Evolutionary conservation across 2,113 vertebrate species (phyloP).

Genomic region (Lophochroa leadbeateri): DNA sequence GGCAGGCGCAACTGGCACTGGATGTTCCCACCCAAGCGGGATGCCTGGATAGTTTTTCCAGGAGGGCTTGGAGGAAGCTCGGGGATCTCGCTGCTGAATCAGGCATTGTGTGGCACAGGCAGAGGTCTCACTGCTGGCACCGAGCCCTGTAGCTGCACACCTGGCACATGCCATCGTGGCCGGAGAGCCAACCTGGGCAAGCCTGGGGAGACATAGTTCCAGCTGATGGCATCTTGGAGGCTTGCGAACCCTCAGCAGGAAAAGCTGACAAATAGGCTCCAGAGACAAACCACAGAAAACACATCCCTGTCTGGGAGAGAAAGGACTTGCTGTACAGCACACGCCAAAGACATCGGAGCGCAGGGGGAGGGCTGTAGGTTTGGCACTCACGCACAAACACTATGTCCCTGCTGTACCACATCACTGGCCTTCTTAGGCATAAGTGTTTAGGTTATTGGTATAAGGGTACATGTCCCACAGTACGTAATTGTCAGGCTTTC

Average conservation of each 20-base stretch:
- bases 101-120: background rate
- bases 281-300: background rate
- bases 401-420: background rate
- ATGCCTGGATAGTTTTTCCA: background rate
- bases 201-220: background rate
- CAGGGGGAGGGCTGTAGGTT: background rate
- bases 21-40: background rate
- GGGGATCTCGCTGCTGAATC: background rate
- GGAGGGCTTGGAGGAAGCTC: background rate
- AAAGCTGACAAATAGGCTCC: background rate
- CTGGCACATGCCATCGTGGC: background rate
- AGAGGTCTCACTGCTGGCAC: background rate
- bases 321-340: background rate
- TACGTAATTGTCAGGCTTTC: background rate
- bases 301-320: background rate
- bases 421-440: background rate
- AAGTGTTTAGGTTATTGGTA: background rate
- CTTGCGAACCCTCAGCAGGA: background rate
- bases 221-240: background rate
- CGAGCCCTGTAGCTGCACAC: background rate
- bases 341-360: accelerated
- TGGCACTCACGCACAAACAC: background rate
- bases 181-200: accelerated
- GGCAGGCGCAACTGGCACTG: background rate
- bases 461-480: background rate